A percentile compares a stretch with the other conserved stretches of the same genome.
Evolutionary conservation across 2,113 vertebrate species (phyloP).

Genomic region (Sphyrna mokarran): DNA sequence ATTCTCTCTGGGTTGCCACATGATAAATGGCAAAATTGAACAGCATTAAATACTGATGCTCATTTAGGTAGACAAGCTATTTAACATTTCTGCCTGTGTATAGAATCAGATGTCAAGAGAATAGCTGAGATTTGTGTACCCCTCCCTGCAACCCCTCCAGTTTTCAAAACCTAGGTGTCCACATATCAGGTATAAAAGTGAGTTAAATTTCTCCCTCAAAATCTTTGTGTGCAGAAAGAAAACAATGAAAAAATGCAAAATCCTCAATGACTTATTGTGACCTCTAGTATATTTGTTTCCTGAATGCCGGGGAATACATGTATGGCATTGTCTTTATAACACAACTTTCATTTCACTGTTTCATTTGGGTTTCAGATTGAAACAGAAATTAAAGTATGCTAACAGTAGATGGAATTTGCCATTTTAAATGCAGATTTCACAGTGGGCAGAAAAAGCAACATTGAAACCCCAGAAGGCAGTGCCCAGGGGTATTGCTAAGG

Average conservation of each 20-base stretch:
- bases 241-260: neutral
- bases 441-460: no score
- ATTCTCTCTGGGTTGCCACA: neutral
- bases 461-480: no score
- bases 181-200: neutral
- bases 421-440: no score
- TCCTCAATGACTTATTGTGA: neutral
- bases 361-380: neutral
- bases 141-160: neutral
- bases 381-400: neutral
- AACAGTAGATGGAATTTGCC: no score
- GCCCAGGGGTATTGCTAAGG: no score
- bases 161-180: neutral
- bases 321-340: neutral
- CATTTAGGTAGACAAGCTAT: neutral
- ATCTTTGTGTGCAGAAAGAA: neutral
- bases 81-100: neutral
- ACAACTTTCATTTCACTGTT: neutral
- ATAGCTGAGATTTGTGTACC: neutral
- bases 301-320: neutral
- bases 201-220: neutral
- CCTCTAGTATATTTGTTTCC: neutral
- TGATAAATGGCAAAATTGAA: neutral
- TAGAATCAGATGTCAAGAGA: neutral
- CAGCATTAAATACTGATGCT: neutral